Conservation (phyloP, 1,140 invertebrate genomes). For the Hycleus cichorii region DNA sequence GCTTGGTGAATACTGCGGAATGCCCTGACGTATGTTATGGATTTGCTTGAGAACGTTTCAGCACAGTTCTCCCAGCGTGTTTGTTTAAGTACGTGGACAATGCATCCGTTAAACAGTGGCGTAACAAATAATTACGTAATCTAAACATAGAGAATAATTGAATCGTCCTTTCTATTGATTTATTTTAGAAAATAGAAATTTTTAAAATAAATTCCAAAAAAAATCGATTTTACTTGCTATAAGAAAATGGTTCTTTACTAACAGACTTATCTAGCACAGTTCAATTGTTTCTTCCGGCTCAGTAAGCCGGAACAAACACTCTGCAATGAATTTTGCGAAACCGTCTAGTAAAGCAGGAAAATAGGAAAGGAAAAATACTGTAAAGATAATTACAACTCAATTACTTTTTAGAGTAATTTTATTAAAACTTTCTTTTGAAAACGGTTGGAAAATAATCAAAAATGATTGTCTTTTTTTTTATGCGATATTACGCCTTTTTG, state of each 20-base stretch:
- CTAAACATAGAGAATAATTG: not conserved
- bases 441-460: too few species aligned
- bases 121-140: not conserved
- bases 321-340: slow-evolving; percentile 20
- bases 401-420: not conserved
- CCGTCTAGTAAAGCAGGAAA: slow-evolving; percentile 13
- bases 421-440: not conserved
- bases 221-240: slow-evolving; percentile 3
- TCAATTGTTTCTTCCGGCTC: slow-evolving; percentile 31
- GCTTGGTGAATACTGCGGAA: slow-evolving; percentile 26
- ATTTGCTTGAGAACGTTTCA: slow-evolving; percentile 32
- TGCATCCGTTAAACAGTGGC: slow-evolving; percentile 29
- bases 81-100: slow-evolving; percentile 32
- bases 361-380: slow-evolving; percentile 12
- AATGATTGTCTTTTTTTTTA: not conserved
- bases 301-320: slow-evolving; percentile 30
- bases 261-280: slow-evolving; percentile 27
- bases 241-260: slow-evolving; percentile 9
- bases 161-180: not conserved
- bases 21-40: slow-evolving; percentile 31
- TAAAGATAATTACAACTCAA: slow-evolving; percentile 10
- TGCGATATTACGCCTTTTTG: too few species aligned
- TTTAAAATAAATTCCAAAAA: not conserved
- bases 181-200: too few species aligned
- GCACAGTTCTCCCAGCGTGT: slow-evolving; percentile 31